A percentile compares a stretch with the other conserved stretches of the same genome.
phyloP scores from a whole-genome alignment of 2,888 invertebrate species.

The Proisotoma minuta region DNA sequence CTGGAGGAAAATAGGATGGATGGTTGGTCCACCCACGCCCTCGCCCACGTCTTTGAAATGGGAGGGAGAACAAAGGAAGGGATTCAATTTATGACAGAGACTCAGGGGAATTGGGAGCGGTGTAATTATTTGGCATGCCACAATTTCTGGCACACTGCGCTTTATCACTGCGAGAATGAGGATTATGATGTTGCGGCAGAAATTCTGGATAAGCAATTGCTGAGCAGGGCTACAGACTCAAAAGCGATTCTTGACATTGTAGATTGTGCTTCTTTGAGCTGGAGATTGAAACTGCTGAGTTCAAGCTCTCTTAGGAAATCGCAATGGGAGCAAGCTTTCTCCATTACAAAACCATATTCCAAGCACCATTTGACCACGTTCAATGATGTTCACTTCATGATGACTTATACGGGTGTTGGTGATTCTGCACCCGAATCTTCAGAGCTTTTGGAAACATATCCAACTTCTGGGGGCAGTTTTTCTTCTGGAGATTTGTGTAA shows the following conservation, averaged over 20 bases:
- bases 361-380: constrained; percentile 10
- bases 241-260: constrained; percentile 15
- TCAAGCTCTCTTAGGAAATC: background rate
- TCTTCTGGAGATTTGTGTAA: background rate
- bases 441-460: constrained; percentile 1
- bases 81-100: constrained; percentile 8
- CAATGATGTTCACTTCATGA: constrained; percentile 26
- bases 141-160: constrained; percentile 21
- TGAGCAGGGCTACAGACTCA: background rate
- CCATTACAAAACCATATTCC: constrained; percentile 6
- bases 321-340: background rate
- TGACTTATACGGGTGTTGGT: constrained; percentile 14
- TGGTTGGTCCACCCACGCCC: constrained; percentile 23
- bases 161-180: constrained; percentile 20
- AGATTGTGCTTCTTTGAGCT: constrained; percentile 15
- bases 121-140: constrained; percentile 16
- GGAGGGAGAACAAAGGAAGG: constrained; percentile 14
- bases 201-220: constrained; percentile 16
- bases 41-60: constrained; percentile 26
- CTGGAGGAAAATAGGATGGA: constrained; percentile 17
- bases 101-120: constrained; percentile 14
- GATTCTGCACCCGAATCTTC: background rate
- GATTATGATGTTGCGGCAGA: constrained; percentile 15
- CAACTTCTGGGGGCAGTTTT: background rate
- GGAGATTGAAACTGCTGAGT: constrained; percentile 10